phyloP scores from a whole-genome alignment of 1,140 invertebrate genomes.

The Habropoda laboriosa region DNA sequence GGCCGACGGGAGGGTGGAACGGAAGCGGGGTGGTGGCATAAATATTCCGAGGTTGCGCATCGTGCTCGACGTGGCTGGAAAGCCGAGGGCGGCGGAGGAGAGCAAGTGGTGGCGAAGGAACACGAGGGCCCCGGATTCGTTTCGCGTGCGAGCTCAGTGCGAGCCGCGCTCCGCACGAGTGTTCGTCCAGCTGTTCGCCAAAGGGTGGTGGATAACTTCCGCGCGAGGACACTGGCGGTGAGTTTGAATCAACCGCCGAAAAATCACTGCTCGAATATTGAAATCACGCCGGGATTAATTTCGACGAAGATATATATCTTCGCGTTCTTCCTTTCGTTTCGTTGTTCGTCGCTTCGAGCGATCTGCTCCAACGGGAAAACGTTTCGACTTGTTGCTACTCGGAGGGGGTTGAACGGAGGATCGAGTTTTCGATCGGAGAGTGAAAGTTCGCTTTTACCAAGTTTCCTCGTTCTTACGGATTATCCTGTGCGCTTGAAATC shows the following conservation, averaged over 20 bases:
- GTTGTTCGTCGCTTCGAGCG: not conserved
- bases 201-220: not conserved
- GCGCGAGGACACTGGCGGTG: conserved; percentile 15
- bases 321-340: not conserved
- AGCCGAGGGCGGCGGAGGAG: conserved; percentile 49
- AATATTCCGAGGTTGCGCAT: conserved; percentile 75
- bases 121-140: conserved; percentile 45
- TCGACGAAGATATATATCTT: no score
- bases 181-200: conserved; percentile 3
- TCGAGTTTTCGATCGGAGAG: not conserved
- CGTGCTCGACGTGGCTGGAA: conserved; percentile 49
- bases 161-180: conserved; percentile 58
- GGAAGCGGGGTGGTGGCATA: conserved; percentile 62
- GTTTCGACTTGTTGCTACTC: not conserved
- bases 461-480: no score
- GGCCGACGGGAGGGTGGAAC: conserved; percentile 11
- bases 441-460: not conserved
- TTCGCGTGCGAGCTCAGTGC: conserved; percentile 51
- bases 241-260: conserved; percentile 10
- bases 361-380: not conserved
- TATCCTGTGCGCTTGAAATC: no score
- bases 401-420: no score
- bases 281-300: no score
- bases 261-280: no score
- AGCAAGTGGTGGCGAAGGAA: conserved; percentile 69